A percentile compares a stretch with the other conserved stretches of the same genome.
Evolutionary conservation across 2,797 vertebrate genomes (phyloP).

Genomic region (Cirrhinus molitorella): DNA sequence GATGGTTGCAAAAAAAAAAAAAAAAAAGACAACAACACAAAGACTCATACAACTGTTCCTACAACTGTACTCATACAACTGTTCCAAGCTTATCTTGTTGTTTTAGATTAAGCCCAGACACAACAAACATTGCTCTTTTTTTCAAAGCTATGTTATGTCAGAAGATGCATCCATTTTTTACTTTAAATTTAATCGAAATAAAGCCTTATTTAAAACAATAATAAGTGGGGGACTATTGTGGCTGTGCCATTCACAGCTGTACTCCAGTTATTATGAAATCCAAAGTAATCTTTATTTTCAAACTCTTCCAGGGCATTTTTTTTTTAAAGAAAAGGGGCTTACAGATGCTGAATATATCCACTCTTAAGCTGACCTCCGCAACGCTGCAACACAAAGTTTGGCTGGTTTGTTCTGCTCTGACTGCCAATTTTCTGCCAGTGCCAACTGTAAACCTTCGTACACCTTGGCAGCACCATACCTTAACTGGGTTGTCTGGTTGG

Average conservation of each 20-base stretch:
- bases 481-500: neutral
- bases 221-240: too few species aligned
- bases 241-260: neutral
- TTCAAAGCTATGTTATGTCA: too few species aligned
- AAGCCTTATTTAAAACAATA: too few species aligned
- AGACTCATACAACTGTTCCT: too few species aligned
- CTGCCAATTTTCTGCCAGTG: neutral
- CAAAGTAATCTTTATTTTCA: neutral
- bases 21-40: too few species aligned
- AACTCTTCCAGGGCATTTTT: conserved; percentile 1
- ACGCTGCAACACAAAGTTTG: neutral
- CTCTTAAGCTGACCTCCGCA: neutral
- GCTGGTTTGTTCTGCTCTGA: neutral
- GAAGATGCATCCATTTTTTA: too few species aligned
- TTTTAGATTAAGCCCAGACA: too few species aligned
- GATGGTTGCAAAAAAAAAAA: too few species aligned
- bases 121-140: too few species aligned
- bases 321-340: conserved; percentile 19
- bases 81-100: too few species aligned
- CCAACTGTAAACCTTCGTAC: neutral
- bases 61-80: too few species aligned
- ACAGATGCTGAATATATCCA: conserved; percentile 8
- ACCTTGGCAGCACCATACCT: neutral
- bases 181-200: too few species aligned
- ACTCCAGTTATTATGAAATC: neutral